Base-by-base conservation (phyloP, 2,113 vertebrate species). In the Gambusia affinis region DNA sequence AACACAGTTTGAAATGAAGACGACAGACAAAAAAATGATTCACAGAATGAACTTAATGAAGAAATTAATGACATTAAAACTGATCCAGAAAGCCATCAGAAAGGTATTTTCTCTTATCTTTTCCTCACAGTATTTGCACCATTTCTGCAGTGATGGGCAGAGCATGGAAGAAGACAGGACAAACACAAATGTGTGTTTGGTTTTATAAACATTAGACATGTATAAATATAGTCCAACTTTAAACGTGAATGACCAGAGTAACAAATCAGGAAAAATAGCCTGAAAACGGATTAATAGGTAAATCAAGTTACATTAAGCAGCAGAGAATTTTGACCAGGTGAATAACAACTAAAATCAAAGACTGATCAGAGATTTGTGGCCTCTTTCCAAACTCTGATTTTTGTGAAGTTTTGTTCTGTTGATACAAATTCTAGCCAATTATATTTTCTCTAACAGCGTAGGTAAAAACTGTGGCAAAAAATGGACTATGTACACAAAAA, bases 11-110 rank as follows among this genome's bases (percentile, higher is more conserved):
- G 81, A 81, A 87, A 85, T 84, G 75, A 73, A 70, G 72, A 73
- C 82, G 86, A 89, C 67, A 86, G 86, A 30, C 4, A 89, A 82
- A 78, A 70, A 75, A 69, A 85, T 78, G 83, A 37, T 81, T 81
- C 76, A 71, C 51, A 33, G 64, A 75, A 61, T 72, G 72, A 74
- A 79, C 87, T 70, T 39, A 14, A 11, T 88, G 60, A 84, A 87
- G 80, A 72, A 84, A 75, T 74, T 80, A 78, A 80, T 66, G 60
- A 44, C 78, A 79, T 87, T 82, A 39, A 83, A 79, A 44, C n/a
- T 35, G 42, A 37, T 81, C 31, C 65, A 35, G 70, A 61, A 17
- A 76, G 15, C 19, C 42, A 67, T 64, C 24, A 75, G 24, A 61
- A 60, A 35, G 14, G 22, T 39, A 42, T 61, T 63, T 5, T 61